Conservation (phyloP, 2,797 vertebrate genomes). For the Sternotherus odoratus region DNA sequence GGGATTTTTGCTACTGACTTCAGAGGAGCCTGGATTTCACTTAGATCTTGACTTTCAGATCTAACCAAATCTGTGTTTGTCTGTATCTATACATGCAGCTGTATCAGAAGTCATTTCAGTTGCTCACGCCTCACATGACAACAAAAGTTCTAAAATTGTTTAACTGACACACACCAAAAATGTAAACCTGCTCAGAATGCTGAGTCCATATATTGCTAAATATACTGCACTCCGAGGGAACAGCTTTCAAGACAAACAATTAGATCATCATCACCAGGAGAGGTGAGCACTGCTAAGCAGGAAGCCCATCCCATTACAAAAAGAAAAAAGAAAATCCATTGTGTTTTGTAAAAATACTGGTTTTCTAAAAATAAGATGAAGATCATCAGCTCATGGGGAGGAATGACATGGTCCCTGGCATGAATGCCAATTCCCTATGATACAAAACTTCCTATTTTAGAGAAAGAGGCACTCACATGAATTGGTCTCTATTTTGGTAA, state of each 20-base stretch:
- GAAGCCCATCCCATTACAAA: conserved; percentile 62
- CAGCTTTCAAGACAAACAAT: conserved; percentile 63
- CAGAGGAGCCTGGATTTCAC: neutral
- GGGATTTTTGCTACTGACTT: neutral
- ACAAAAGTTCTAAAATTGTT: neutral
- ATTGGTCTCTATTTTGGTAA: neutral
- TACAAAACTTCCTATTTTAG: neutral
- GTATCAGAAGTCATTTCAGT: neutral
- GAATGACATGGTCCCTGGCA: neutral
- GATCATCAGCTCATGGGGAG: neutral
- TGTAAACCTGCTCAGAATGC: neutral
- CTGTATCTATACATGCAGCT: neutral
- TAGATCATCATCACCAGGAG: conserved; percentile 50
- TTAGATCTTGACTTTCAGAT: neutral
- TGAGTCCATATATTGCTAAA: neutral
- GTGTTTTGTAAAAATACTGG: neutral
- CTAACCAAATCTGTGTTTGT: neutral
- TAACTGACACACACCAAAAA: neutral
- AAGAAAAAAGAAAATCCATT: conserved; percentile 38
- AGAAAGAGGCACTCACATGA: neutral
- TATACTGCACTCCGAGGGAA: neutral
- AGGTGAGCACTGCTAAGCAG: conserved; percentile 58
- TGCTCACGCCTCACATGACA: neutral
- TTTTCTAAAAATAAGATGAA: conserved; percentile 36
- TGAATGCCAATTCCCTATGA: neutral